Base-by-base conservation (phyloP, 2,113 vertebrate genomes). In the Antechinus stuartii region DNA sequence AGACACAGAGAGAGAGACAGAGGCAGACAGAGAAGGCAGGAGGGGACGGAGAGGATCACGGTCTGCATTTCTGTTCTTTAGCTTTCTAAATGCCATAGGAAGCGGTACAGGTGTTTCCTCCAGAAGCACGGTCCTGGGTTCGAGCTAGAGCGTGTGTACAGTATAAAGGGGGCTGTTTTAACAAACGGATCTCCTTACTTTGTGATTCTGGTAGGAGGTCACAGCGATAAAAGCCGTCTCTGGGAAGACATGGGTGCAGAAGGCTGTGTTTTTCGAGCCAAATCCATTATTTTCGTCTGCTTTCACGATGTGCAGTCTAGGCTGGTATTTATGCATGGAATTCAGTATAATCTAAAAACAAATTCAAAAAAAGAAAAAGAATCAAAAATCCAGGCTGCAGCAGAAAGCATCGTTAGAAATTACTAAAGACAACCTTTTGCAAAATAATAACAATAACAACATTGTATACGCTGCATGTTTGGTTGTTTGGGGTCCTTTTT, bases 301-400 rank as follows among this genome's bases (percentile, higher is more conserved):
- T 97, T 99, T 99, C 92, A 99, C 99, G 25, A 99, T 99, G 98
- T 99, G 99, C 93, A 99, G 99, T 98, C 99, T 98, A 90, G 99
- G 99, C 94, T 99, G 99, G 94, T 99, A 99, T 90, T 99, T 99
- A 98, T 99, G 99, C 99, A 99, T 99, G 91, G 99, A 99, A 97
- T 99, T 99, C 27, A 99, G 98, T 96, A 99, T 99, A 97, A 99
- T 99, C 99, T 99, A 96, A 94, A 98, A 97, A 97, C 54, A 97
- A 98, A 35, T 47, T 49, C 42, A 9, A 90, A 47, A 47, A 90
- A 26, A 90, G 25, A 50, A 50, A n/a, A 50, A 90, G 8, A 90
- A 90, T 90, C 16, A 30, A 50, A 90, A 50, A 50, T 11, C 26
- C 47, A 50, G 24, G 12, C 47, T 3, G 2, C 30, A n/a, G 22